A percentile compares a stretch with the other conserved stretches of the same genome.
phyloP scores from a whole-genome alignment of 1,140 invertebrate species.

The Tetragnatha versicolor region DNA sequence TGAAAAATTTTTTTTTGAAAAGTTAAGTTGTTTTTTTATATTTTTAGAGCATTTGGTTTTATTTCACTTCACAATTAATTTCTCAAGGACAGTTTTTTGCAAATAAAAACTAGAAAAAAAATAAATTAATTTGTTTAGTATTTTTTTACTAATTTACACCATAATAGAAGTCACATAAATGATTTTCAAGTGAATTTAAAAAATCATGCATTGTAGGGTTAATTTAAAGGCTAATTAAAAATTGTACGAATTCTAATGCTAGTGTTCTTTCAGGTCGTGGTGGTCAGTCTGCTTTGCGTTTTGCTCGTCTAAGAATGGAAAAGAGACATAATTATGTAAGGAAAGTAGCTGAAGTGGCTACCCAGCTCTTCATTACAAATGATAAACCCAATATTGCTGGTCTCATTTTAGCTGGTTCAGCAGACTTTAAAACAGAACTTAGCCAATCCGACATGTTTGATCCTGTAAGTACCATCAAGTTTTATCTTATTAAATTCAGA shows the following conservation, averaged over 20 bases:
- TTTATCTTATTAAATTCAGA: neutral
- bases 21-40: too few relatives aligned
- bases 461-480: slow-evolving; percentile 76
- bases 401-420: slow-evolving; percentile 96
- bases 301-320: slow-evolving; percentile 98
- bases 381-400: slow-evolving; percentile 98
- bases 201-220: too few relatives aligned
- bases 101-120: too few relatives aligned
- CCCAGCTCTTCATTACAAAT: slow-evolving; percentile 95
- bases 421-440: slow-evolving; percentile 99
- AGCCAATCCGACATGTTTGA: slow-evolving; percentile 99
- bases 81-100: too few relatives aligned
- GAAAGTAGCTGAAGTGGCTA: slow-evolving; percentile 98
- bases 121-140: too few relatives aligned
- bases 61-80: too few relatives aligned
- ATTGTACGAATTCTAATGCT: neutral
- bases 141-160: too few relatives aligned
- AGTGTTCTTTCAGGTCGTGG: slow-evolving; percentile 76
- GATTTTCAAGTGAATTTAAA: too few relatives aligned
- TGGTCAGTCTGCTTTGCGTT: slow-evolving; percentile 99
- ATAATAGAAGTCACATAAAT: too few relatives aligned
- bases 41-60: too few relatives aligned
- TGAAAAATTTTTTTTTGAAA: too few relatives aligned
- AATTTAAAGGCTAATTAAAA: too few relatives aligned
- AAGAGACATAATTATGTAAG: slow-evolving; percentile 99